A percentile compares a stretch with the other conserved stretches of the same genome.
Conservation (phyloP, 2,113 vertebrate genomes). For the Osmerus mordax region DNA sequence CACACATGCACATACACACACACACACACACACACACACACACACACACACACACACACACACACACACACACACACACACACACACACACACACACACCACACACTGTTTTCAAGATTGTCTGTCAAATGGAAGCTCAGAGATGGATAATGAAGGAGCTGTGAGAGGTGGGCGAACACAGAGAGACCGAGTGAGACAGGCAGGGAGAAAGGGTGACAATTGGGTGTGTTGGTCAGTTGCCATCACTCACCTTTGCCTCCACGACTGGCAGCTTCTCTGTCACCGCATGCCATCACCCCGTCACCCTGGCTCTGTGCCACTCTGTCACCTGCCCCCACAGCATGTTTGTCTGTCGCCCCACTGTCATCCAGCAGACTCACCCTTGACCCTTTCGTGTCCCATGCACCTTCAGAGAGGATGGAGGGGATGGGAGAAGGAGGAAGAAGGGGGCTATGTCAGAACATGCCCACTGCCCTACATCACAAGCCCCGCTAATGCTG, state of each 20-base stretch:
- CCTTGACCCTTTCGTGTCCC: constrained; percentile 58
- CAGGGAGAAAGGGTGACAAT: constrained; percentile 1
- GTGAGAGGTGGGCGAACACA: not conserved
- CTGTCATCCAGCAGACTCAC: constrained; percentile 56
- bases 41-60: not conserved
- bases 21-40: not conserved
- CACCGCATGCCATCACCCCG: constrained; percentile 68
- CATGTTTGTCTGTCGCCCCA: constrained; percentile 56
- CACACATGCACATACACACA: not conserved
- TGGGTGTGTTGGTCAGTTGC: constrained; percentile 29
- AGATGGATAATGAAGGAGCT: not conserved
- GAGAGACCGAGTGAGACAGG: not conserved
- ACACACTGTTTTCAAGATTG: not conserved
- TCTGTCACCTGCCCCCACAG: constrained; percentile 66
- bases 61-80: not conserved
- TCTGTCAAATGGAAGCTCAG: not conserved
- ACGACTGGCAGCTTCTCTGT: constrained; percentile 65
- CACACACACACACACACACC: not conserved
- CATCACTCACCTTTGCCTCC: constrained; percentile 65
- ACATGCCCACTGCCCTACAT: constrained; percentile 68
- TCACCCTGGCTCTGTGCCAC: constrained; percentile 61
- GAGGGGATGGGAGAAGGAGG: constrained; percentile 17
- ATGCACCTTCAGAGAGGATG: constrained; percentile 49
- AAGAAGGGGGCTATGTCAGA: constrained; percentile 56
- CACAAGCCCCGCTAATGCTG: constrained; percentile 55